phyloP scores from a whole-genome alignment of 1,140 invertebrate species.

The Oreohelix idahoensis region DNA sequence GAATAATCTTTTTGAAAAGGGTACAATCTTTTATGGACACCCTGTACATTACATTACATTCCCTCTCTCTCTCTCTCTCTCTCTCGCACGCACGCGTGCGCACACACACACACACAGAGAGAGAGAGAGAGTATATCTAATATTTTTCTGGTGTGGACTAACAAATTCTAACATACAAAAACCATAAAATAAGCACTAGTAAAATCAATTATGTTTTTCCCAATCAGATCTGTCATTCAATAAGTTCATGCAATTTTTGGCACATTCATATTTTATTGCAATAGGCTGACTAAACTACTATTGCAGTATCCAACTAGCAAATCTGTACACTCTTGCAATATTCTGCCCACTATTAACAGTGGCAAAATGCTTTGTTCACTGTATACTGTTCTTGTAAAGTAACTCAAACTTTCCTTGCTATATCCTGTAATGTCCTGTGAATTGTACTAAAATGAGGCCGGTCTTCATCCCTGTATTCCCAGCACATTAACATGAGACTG shows the following conservation, averaged over 20 bases:
- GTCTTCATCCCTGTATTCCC: conserved; percentile 92
- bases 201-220: too few species aligned
- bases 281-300: neutral
- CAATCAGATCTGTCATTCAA: too few species aligned
- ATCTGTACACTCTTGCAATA: neutral
- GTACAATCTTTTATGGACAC: too few species aligned
- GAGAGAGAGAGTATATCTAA: too few species aligned
- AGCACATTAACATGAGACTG: conserved; percentile 90
- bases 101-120: too few species aligned
- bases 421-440: conserved; percentile 31
- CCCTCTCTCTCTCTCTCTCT: too few species aligned
- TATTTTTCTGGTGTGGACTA: too few species aligned
- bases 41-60: too few species aligned
- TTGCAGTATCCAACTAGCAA: neutral
- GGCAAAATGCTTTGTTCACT: neutral
- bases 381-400: neutral
- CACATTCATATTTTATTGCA: neutral
- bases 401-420: conserved; percentile 30
- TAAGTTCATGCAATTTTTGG: neutral
- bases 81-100: too few species aligned
- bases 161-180: too few species aligned
- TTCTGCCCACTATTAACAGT: neutral
- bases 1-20: too few species aligned
- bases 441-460: conserved; percentile 94
- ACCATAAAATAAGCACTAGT: too few species aligned